These are phyloP conservation scores for Geococcyx californianus DNA, from an alignment of 2,113 vertebrate genomes.

Conservation along the genomic window DNA sequence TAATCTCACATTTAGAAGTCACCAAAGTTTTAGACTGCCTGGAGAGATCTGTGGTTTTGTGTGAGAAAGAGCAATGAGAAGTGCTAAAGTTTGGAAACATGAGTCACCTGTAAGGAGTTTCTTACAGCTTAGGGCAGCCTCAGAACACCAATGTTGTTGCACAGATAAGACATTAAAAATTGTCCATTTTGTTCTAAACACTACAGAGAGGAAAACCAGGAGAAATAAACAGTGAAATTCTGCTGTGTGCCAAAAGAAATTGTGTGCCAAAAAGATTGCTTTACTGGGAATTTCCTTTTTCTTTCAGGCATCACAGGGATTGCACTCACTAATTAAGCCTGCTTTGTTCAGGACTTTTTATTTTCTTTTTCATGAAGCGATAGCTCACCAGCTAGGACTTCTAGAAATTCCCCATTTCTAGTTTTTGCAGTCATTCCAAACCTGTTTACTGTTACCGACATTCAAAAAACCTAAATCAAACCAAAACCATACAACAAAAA, in stretches of 20 bases:
- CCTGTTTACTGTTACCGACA: not conserved
- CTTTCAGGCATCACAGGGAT: not conserved
- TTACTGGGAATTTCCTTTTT: not conserved
- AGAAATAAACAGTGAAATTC: not conserved
- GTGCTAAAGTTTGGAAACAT: not conserved
- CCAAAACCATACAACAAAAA: no score
- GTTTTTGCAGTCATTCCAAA: not conserved
- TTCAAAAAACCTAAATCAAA: no score
- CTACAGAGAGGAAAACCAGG: not conserved
- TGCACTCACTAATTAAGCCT: not conserved
- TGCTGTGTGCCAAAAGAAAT: not conserved
- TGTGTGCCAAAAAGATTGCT: not conserved
- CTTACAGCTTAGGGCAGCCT: not conserved
- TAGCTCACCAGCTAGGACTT: not conserved
- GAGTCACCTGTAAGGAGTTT: not conserved
- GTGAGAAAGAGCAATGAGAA: not conserved
- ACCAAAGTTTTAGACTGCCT: not conserved
- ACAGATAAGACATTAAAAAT: not conserved
- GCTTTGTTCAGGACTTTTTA: not conserved
- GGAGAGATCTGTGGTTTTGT: not conserved
- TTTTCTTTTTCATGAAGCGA: not conserved
- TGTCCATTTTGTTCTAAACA: not conserved
- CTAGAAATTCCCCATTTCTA: not conserved
- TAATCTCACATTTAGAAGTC: not conserved
- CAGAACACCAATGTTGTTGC: not conserved